phyloP scores from a whole-genome alignment of 2,797 vertebrate genomes.

The Mus caroli region DNA sequence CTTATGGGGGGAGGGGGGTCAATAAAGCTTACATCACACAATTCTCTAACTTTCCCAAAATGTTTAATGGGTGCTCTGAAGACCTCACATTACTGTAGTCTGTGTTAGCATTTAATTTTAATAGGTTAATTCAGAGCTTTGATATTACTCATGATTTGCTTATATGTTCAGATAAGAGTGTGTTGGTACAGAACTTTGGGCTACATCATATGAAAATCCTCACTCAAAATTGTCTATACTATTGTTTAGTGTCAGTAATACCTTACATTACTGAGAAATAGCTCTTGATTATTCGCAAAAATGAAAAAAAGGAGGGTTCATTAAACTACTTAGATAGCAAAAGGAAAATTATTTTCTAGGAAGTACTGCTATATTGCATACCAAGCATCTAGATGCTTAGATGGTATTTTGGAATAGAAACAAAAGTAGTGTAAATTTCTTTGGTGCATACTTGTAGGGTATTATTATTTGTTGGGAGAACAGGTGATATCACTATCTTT shows the following conservation, averaged over 20 bases:
- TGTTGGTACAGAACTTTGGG: not conserved
- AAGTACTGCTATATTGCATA: not conserved
- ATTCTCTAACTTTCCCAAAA: not conserved
- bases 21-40: not conserved
- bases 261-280: not conserved
- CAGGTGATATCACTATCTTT: conserved; percentile 80
- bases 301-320: not conserved
- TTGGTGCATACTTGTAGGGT: not conserved
- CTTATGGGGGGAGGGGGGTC: not conserved
- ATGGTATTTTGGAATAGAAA: conserved; percentile 42
- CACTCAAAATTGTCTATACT: not conserved
- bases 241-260: not conserved
- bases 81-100: not conserved
- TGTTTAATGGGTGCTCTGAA: not conserved
- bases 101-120: not conserved
- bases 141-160: conserved; percentile 3
- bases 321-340: conserved; percentile 39
- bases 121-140: not conserved
- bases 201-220: not conserved
- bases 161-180: not conserved
- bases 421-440: conserved; percentile 39
- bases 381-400: not conserved
- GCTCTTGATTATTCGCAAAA: not conserved
- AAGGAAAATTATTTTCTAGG: conserved; percentile 8
- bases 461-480: conserved; percentile 48